A percentile compares a stretch with the other conserved stretches of the same genome.
Conservation (phyloP, 2,888 invertebrate species). For the Ommatoiulus sabulosus region DNA sequence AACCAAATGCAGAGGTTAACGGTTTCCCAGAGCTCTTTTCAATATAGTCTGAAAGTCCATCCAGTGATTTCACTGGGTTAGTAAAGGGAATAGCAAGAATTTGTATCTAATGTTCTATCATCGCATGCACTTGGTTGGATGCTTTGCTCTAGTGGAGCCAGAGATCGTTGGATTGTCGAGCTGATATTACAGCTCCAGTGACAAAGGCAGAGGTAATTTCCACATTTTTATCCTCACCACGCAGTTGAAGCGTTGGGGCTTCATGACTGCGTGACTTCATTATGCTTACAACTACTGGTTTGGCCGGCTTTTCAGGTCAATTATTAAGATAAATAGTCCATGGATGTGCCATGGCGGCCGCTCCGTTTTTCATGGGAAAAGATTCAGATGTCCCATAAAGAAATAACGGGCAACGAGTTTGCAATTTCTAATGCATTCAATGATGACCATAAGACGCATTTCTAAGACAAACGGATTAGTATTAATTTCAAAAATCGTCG, state of each 20-base stretch:
- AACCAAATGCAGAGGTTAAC: not conserved
- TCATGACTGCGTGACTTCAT: not conserved
- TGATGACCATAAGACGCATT: too few relatives aligned
- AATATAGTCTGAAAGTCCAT: not conserved
- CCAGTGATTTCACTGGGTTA: not conserved
- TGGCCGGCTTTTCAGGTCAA: not conserved
- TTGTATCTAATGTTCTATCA: not conserved
- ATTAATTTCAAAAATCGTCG: too few relatives aligned
- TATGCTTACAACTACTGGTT: not conserved
- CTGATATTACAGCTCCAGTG: not conserved
- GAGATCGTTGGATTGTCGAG: not conserved
- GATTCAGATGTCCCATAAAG: too few relatives aligned
- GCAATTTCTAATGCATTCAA: too few relatives aligned
- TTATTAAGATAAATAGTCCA: too few relatives aligned
- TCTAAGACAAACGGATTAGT: too few relatives aligned
- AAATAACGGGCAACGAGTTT: too few relatives aligned
- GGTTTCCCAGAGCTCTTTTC: not conserved
- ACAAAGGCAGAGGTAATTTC: not conserved
- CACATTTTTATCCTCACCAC: not conserved
- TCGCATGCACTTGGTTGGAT: not conserved
- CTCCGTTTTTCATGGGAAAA: too few relatives aligned
- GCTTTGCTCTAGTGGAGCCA: too few relatives aligned
- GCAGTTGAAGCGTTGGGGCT: not conserved
- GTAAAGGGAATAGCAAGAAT: not conserved
- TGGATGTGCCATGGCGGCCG: too few relatives aligned